Evolutionary conservation across 1,140 invertebrate species (phyloP).

Genomic region (Onthophagus taurus): DNA sequence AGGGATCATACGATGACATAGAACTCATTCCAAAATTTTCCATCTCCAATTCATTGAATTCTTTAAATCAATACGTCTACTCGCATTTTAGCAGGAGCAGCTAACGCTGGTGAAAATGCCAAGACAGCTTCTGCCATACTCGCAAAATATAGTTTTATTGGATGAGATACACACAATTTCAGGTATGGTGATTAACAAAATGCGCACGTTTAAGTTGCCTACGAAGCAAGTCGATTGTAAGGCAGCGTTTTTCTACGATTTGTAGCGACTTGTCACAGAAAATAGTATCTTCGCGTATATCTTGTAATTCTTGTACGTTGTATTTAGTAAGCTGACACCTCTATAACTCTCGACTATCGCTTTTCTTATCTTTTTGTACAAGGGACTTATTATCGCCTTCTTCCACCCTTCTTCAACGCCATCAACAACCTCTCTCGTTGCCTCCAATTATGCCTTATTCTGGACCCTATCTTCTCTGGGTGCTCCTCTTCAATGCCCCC

Average conservation of each 20-base stretch:
- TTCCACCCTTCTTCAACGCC: too few relatives aligned
- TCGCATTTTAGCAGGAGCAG: constrained; percentile 1
- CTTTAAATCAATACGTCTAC: too few relatives aligned
- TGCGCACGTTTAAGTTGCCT: constrained; percentile 1
- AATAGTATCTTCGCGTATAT: neutral
- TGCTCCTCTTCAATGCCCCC: too few relatives aligned
- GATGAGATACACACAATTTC: constrained; percentile 10
- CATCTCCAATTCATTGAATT: constrained; percentile 2
- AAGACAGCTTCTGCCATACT: constrained; percentile 22
- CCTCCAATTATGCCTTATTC: too few relatives aligned
- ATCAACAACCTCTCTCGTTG: too few relatives aligned
- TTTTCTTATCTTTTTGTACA: too few relatives aligned
- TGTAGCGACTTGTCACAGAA: constrained; percentile 1
- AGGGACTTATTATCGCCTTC: too few relatives aligned
- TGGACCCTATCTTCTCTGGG: too few relatives aligned
- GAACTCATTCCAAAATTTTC: constrained; percentile 9
- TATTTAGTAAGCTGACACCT: too few relatives aligned
- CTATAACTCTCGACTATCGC: too few relatives aligned
- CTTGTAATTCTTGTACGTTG: too few relatives aligned
- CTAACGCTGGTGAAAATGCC: neutral
- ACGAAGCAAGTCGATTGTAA: neutral
- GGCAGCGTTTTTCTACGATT: constrained; percentile 1
- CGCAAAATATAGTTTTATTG: constrained; percentile 18
- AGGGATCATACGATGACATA: constrained; percentile 1
- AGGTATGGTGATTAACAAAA: neutral